Evolutionary conservation across 2,888 invertebrate genomes (phyloP).

Genomic region (Lampropteryx suffumata): DNA sequence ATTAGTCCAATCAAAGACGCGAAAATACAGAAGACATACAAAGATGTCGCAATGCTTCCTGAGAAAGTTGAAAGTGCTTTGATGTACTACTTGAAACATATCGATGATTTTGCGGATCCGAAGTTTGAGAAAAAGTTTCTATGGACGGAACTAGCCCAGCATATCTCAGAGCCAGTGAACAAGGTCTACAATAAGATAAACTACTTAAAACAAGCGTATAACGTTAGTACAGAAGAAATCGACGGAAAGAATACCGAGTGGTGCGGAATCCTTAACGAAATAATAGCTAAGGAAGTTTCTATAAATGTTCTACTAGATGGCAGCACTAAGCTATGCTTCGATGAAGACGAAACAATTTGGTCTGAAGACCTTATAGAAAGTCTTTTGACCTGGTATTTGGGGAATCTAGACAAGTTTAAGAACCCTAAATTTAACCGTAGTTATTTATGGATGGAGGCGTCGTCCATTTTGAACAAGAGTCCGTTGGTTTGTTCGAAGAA

Average conservation of each 20-base stretch:
- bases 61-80: slow-evolving; percentile 58
- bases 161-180: slow-evolving; percentile 52
- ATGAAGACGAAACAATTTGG: slow-evolving; percentile 52
- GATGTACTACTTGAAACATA: slow-evolving; percentile 61
- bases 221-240: slow-evolving; percentile 43
- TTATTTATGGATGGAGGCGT: slow-evolving; percentile 69
- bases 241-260: slow-evolving; percentile 42
- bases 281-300: slow-evolving; percentile 51
- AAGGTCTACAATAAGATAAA: slow-evolving; percentile 68
- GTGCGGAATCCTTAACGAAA: slow-evolving; percentile 50
- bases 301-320: slow-evolving; percentile 49
- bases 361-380: slow-evolving; percentile 60
- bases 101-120: slow-evolving; percentile 67
- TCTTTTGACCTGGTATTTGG: slow-evolving; percentile 66
- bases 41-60: slow-evolving; percentile 53
- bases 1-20: slow-evolving; percentile 37
- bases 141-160: slow-evolving; percentile 64
- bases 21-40: slow-evolving; percentile 48
- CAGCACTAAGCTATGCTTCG: slow-evolving; percentile 40
- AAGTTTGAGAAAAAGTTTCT: slow-evolving; percentile 67
- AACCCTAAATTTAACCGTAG: slow-evolving; percentile 68
- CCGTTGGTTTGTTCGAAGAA: slow-evolving; percentile 69
- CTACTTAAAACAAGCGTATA: slow-evolving; percentile 61
- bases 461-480: slow-evolving; percentile 59
- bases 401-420: slow-evolving; percentile 72